Conservation (phyloP, 1,140 invertebrate species). For the Leptonema lineaticorne region DNA sequence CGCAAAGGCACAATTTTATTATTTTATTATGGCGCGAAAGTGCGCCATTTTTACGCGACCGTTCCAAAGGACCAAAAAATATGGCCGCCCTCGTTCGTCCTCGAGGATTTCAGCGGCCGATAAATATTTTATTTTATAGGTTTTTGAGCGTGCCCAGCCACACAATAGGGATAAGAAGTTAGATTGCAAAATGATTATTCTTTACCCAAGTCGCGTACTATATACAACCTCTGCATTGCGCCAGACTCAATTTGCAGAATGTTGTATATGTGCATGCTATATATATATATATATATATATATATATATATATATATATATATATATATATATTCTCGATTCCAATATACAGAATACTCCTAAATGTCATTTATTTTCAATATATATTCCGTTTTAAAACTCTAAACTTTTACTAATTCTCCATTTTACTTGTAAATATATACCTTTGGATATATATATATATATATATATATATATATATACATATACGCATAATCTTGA, state of each 20-base stretch:
- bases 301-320: neutral
- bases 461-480: too few relatives aligned
- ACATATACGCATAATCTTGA: too few relatives aligned
- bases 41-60: neutral
- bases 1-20: too few relatives aligned
- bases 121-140: slow-evolving; percentile 14
- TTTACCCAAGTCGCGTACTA: slow-evolving; percentile 32
- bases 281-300: neutral
- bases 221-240: slow-evolving; percentile 35
- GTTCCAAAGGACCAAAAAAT: neutral
- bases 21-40: neutral
- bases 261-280: neutral
- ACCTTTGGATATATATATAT: too few relatives aligned
- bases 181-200: slow-evolving; percentile 37
- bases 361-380: too few relatives aligned
- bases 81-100: neutral
- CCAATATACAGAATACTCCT: too few relatives aligned
- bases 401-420: too few relatives aligned
- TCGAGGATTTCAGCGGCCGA: slow-evolving; percentile 8
- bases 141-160: neutral
- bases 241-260: slow-evolving; percentile 16
- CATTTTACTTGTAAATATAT: too few relatives aligned
- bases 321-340: too few relatives aligned
- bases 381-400: too few relatives aligned
- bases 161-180: slow-evolving; percentile 20